These are phyloP conservation scores for Aspidoscelis tigris DNA, from an alignment of 2,113 vertebrate species.

Conservation along the genomic window DNA sequence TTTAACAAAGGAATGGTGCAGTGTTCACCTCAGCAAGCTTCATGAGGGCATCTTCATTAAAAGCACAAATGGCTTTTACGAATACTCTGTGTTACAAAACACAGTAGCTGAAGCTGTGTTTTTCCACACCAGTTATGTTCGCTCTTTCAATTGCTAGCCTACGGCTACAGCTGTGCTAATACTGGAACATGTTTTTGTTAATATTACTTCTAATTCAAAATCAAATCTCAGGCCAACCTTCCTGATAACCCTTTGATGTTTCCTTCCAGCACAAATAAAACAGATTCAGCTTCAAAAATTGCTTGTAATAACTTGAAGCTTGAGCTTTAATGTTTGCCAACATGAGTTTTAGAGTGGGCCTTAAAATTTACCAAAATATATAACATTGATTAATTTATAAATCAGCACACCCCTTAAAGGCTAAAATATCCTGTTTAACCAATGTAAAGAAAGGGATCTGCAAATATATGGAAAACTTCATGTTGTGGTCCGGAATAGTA, in stretches of 20 bases:
- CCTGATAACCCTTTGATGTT: conserved; percentile 11
- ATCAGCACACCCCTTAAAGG: not conserved
- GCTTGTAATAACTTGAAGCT: not conserved
- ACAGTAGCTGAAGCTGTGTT: not conserved
- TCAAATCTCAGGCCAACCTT: not conserved
- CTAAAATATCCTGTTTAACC: not conserved
- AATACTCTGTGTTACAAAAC: not conserved
- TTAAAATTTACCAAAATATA: conserved; percentile 16
- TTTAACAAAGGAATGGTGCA: not conserved
- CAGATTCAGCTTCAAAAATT: conserved; percentile 9
- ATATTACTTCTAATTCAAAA: conserved; percentile 28
- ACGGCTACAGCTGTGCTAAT: not conserved
- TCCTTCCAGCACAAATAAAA: conserved; percentile 15
- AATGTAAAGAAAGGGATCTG: not conserved
- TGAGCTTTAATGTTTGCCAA: conserved; percentile 7
- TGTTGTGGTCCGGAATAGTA: not conserved
- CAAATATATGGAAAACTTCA: not conserved
- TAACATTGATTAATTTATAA: conserved; percentile 4
- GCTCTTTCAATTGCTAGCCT: not conserved
- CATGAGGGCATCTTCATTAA: not conserved
- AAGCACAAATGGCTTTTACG: not conserved
- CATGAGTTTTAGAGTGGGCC: not conserved
- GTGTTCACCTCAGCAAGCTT: not conserved
- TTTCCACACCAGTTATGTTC: rapidly evolving
- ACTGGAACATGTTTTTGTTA: conserved; percentile 23